Evolutionary conservation across 1,140 invertebrate genomes (phyloP).

Genomic region (Papilio polyxenes): DNA sequence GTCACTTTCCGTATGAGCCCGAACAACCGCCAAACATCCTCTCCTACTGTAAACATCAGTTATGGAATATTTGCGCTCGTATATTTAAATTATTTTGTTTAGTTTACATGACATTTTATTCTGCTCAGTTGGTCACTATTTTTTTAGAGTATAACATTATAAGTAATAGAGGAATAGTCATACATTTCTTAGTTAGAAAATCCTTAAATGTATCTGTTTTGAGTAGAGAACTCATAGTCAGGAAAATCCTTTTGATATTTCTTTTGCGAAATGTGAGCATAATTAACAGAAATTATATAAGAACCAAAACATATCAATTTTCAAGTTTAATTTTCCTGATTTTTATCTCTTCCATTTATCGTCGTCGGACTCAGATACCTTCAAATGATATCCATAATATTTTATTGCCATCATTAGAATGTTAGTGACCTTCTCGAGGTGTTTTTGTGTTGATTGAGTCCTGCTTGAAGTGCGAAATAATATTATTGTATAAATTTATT

Average conservation of each 20-base stretch:
- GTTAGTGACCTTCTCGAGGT: not conserved
- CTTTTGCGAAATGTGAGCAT: not conserved
- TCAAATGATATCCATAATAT: slow-evolving; percentile 6
- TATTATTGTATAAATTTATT: not conserved
- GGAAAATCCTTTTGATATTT: too few relatives aligned
- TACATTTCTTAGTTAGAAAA: not conserved
- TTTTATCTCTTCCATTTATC: not conserved
- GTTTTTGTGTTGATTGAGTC: not conserved
- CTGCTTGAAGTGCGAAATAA: not conserved
- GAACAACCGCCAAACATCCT: not conserved
- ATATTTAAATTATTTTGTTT: slow-evolving; percentile 27
- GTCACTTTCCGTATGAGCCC: slow-evolving; percentile 19
- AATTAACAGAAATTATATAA: not conserved
- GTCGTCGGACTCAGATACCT: not conserved
- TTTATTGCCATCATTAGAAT: not conserved
- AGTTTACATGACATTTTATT: not conserved
- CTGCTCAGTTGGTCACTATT: not conserved
- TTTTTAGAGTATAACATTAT: not conserved
- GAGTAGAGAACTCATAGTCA: too few relatives aligned
- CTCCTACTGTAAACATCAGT: not conserved
- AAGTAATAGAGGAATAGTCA: not conserved
- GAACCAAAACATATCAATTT: not conserved
- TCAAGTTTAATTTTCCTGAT: not conserved
- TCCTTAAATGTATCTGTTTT: too few relatives aligned
- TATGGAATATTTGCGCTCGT: slow-evolving; percentile 30